Conservation (phyloP, 2,113 vertebrate genomes). For the Trochalopteron elliotii region DNA sequence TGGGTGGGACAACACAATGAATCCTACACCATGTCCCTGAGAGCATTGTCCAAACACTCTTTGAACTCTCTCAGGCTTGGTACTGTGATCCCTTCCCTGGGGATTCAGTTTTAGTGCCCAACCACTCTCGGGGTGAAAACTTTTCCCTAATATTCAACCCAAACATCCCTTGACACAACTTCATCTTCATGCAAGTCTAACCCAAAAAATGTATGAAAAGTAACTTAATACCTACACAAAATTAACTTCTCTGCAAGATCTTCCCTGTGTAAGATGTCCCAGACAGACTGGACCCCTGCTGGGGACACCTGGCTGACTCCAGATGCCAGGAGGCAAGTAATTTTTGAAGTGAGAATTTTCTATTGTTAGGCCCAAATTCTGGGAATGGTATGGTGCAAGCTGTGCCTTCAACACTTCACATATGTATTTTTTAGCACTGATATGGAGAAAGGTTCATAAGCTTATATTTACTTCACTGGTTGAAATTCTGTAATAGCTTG, state of each 20-base stretch:
- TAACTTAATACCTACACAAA: not conserved
- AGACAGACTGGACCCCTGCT: not conserved
- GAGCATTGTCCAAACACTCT: not conserved
- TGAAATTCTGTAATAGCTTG: not conserved
- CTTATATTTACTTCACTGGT: not conserved
- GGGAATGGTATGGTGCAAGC: rapidly evolving
- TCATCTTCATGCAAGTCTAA: not conserved
- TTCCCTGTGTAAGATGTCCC: not conserved
- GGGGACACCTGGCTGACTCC: not conserved
- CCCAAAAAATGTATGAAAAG: not conserved
- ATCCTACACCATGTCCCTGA: not conserved
- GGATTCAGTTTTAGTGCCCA: not conserved
- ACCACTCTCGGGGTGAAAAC: rapidly evolving
- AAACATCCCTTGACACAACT: not conserved
- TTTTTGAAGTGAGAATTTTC: not conserved
- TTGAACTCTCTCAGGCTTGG: not conserved
- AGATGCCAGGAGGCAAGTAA: rapidly evolving
- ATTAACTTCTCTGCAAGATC: not conserved
- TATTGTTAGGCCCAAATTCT: not conserved
- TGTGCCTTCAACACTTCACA: not conserved
- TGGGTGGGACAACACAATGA: not conserved
- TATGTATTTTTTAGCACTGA: not conserved
- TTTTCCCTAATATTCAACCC: not conserved
- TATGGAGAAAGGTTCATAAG: not conserved
- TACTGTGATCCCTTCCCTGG: too few relatives aligned